Evolutionary conservation across 2,797 vertebrate genomes (phyloP).

Genomic region (Monodelphis domestica): DNA sequence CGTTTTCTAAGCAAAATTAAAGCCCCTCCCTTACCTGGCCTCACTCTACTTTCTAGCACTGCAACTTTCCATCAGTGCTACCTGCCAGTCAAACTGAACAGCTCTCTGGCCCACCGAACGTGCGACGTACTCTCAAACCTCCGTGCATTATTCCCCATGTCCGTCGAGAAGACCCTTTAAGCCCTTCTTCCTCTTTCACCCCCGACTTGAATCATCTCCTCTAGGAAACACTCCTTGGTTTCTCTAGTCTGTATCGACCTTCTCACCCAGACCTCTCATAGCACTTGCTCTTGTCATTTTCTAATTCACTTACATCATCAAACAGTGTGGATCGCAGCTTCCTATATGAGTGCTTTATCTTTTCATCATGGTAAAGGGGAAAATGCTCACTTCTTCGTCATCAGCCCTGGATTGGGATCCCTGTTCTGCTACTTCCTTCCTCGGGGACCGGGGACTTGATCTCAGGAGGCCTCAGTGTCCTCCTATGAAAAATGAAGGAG

Average conservation of each 20-base stretch:
- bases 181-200: not conserved
- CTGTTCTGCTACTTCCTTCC: not conserved
- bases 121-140: not conserved
- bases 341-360: not conserved
- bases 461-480: not conserved
- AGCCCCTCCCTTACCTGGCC: not conserved
- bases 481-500: not conserved
- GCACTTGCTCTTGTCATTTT: not conserved
- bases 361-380: not conserved
- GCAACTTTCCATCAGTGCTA: not conserved
- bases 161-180: not conserved
- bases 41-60: not conserved
- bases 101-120: not conserved
- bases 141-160: not conserved
- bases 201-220: not conserved
- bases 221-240: not conserved
- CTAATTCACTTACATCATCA: not conserved
- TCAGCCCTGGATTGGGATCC: not conserved
- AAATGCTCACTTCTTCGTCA: not conserved
- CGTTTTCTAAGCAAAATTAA: not conserved
- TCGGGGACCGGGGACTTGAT: not conserved
- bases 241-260: not conserved
- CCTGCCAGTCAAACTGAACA: not conserved
- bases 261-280: not conserved
- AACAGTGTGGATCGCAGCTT: not conserved